Percentiles rank a stretch among this genome's conserved stretches.
These are phyloP conservation scores for Agriopis leucophaearia DNA, from an alignment of 2,888 invertebrate species.

Conservation along the genomic window DNA sequence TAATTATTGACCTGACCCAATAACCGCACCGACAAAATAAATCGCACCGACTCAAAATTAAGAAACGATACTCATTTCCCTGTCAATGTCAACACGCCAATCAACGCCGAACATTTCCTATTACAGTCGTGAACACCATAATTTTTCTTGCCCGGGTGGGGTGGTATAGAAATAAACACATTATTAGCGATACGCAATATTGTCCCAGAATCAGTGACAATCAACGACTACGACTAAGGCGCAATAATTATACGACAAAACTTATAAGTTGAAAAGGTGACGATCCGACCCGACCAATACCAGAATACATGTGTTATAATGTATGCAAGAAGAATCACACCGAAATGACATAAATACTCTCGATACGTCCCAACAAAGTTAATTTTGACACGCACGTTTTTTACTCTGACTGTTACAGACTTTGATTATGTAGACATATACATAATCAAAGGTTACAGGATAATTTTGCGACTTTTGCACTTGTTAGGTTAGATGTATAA, in stretches of 20 bases:
- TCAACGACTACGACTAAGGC: slow-evolving; percentile 4
- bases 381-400: too few species aligned
- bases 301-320: too few species aligned
- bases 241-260: too few species aligned
- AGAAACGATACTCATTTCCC: slow-evolving; percentile 10
- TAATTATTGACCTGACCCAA: background rate
- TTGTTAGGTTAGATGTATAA: too few species aligned
- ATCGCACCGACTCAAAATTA: background rate
- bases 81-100: slow-evolving; percentile 24
- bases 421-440: too few species aligned
- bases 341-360: too few species aligned
- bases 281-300: background rate
- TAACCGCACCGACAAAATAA: too few species aligned
- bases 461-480: too few species aligned
- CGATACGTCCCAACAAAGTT: too few species aligned
- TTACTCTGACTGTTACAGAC: too few species aligned
- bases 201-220: slow-evolving; percentile 22
- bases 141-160: slow-evolving; percentile 30
- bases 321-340: too few species aligned
- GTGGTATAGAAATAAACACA: slow-evolving; percentile 47
- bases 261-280: background rate
- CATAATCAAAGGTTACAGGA: too few species aligned
- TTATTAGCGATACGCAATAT: slow-evolving; percentile 49
- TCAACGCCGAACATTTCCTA: slow-evolving; percentile 17
- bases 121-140: slow-evolving; percentile 12